These are phyloP conservation scores for Gymnorhina tibicen DNA, from an alignment of 2,113 vertebrate species.

Conservation along the genomic window DNA sequence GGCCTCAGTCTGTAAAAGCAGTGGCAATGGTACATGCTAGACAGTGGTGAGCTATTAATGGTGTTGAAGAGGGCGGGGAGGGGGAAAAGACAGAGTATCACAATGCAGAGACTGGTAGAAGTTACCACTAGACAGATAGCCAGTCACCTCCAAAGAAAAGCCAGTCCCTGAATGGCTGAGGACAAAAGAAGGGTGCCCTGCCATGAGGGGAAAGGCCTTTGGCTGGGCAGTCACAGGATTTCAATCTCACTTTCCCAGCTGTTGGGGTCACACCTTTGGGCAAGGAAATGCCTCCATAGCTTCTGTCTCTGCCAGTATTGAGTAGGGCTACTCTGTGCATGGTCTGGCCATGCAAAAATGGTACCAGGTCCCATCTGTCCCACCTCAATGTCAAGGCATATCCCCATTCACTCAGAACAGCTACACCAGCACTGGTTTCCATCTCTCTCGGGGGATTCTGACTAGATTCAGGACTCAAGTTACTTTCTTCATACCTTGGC, in stretches of 20 bases:
- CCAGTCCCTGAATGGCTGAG: not conserved
- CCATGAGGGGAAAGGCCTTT: not conserved
- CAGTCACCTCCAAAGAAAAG: not conserved
- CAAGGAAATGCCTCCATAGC: not conserved
- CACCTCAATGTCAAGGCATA: fast-evolving
- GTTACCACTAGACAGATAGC: not conserved
- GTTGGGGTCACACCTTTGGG: not conserved
- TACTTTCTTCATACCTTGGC: not conserved
- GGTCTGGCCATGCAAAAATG: not conserved
- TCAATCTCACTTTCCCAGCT: not conserved
- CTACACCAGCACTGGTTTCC: not conserved
- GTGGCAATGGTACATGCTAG: not conserved
- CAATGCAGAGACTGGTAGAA: not conserved
- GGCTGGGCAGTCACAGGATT: not conserved
- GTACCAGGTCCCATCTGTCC: not conserved
- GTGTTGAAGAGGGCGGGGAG: not conserved
- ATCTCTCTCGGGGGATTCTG: not conserved
- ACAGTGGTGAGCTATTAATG: not conserved
- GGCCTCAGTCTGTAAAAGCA: not conserved
- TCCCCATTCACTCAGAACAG: not conserved
- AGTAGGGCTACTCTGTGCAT: not conserved
- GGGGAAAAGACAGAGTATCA: not conserved
- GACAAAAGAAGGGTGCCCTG: not conserved
- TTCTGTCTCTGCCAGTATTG: not conserved
- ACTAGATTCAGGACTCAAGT: not conserved